phyloP scores from a whole-genome alignment of 2,797 vertebrate genomes.

The Syngnathus acus region DNA sequence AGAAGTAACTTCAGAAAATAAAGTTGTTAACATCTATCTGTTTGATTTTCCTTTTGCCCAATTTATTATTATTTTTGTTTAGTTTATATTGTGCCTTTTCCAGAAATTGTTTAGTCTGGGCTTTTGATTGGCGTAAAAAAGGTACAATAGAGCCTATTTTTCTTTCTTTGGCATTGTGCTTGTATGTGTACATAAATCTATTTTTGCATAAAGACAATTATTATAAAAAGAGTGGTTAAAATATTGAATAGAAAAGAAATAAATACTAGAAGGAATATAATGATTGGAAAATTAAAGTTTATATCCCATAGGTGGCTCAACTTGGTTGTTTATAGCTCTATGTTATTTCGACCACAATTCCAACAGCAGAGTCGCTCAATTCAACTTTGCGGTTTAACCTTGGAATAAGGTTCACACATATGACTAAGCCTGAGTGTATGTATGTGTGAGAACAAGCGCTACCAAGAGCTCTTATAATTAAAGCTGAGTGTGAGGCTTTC shows the following conservation, averaged over 20 bases:
- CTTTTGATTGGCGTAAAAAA: no score
- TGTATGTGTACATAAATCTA: not conserved
- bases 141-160: no score
- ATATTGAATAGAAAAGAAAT: not conserved
- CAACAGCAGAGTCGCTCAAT: not conserved
- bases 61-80: no score
- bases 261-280: not conserved
- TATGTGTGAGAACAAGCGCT: conserved; percentile 12
- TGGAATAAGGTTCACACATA: conserved; percentile 15
- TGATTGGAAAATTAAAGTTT: no score
- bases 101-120: no score
- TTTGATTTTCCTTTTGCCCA: no score
- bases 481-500: conserved; percentile 47
- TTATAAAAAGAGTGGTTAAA: not conserved
- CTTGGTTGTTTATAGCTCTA: not conserved
- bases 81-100: no score
- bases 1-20: no score
- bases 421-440: conserved; percentile 1
- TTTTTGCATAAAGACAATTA: no score
- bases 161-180: not conserved
- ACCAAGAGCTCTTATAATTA: conserved; percentile 44
- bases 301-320: not conserved
- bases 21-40: no score
- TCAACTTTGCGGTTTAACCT: conserved; percentile 14
- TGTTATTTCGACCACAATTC: not conserved